Conservation (phyloP, 2,113 vertebrate species). For the Myxocyprinus asiaticus region DNA sequence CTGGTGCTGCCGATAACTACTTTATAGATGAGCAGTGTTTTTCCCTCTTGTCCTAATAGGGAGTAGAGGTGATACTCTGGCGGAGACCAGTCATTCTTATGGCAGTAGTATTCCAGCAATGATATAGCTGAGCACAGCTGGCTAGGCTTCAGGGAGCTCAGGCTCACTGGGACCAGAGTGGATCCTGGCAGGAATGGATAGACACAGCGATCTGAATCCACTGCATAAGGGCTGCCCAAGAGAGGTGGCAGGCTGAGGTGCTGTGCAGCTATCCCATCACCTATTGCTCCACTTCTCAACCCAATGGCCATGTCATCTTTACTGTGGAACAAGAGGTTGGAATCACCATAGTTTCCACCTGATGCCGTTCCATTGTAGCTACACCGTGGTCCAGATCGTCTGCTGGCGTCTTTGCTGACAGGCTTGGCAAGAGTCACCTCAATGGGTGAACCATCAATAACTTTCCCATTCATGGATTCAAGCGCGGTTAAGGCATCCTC, state of each 20-base stretch:
- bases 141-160: constrained; percentile 82
- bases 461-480: constrained; percentile 83
- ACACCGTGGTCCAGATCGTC: constrained; percentile 12
- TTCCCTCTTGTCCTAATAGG: constrained; percentile 81
- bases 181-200: constrained; percentile 83
- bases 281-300: constrained; percentile 25
- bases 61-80: constrained; percentile 92
- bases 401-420: constrained; percentile 72
- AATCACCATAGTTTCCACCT: neutral
- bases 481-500: constrained; percentile 87
- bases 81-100: constrained; percentile 83
- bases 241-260: constrained; percentile 63
- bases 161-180: constrained; percentile 81
- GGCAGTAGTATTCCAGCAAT: constrained; percentile 89
- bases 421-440: constrained; percentile 93
- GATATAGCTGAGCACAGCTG: constrained; percentile 87
- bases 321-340: constrained; percentile 65
- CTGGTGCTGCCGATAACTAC: constrained; percentile 76
- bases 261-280: constrained; percentile 66
- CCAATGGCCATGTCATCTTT: constrained; percentile 68
- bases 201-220: constrained; percentile 74
- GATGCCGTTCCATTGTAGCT: constrained; percentile 65
- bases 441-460: constrained; percentile 86
- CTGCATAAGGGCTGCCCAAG: constrained; percentile 40
- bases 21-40: constrained; percentile 81